Evolutionary conservation across 2,888 invertebrate genomes (phyloP), one percentile per base, ranked within the genome.

Genomic region (Lampropteryx suffumata): DNA sequence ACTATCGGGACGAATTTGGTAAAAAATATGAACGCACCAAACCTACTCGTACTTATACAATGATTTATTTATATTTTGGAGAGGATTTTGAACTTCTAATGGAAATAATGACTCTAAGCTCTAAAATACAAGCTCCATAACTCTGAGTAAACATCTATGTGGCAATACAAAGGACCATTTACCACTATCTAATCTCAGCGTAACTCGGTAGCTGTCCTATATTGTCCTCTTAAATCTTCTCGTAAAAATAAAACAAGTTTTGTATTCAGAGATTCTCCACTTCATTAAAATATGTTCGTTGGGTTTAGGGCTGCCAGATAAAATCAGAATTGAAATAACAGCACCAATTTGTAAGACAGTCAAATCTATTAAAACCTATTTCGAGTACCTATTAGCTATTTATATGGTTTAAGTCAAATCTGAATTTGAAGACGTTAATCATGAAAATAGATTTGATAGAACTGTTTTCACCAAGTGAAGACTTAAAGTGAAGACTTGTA

Each of bases 181-280:
- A 74, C 71, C 67, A 69, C 67, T 73, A 80, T 78, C 80, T 78
- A 76, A 80, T 80, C 82, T 76, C 50, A 14, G 46, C 71, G 82
- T 83, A 83, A 72, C 76, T 64, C 79, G 67, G 82, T 65, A 82
- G 83, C 73, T 59, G 59, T 62, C 66, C 67, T 60, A 62, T 68
- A 73, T 68, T 76, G 79, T 79, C 73, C 76, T 75, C 75, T 70
- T 72, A 75, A 76, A 73, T 72, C 71, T 73, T 63, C 62, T 71
- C 72, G 71, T 79, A 73, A 79, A 79, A 78, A 76, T 72, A 71
- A 79, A 79, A 76, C 74, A 44, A 62, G 70, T 69, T 71, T 61
- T 65, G 67, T 67, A 67, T 64, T 60, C 58, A 55, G 51, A 60
- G 59, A 64, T 62, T 64, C 63, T 61, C 52, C 52, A 58, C 57